Percentiles rank a stretch among this genome's conserved stretches.
Conservation (phyloP, 2,797 vertebrate species). For the Phyllotis vaccarum region DNA sequence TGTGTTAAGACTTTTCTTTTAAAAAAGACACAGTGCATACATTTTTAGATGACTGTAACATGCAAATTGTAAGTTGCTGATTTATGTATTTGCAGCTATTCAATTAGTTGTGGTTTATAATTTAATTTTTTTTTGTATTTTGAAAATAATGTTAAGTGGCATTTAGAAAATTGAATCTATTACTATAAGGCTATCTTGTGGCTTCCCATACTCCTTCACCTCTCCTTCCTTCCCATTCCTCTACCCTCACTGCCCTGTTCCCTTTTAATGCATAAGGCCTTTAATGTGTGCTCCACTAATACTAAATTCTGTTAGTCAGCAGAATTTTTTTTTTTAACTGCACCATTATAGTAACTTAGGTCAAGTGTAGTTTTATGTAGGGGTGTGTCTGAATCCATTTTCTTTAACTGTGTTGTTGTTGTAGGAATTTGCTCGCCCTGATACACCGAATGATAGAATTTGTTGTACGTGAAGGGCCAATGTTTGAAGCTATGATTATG, state of each 20-base stretch:
- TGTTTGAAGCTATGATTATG: conserved; percentile 99
- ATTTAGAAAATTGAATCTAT: conserved; percentile 80
- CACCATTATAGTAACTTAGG: conserved; percentile 89
- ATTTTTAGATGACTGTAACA: conserved; percentile 72
- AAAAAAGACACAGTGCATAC: conserved; percentile 66
- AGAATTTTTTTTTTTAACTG: conserved; percentile 85
- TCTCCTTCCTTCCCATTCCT: not conserved
- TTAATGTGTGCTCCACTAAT: conserved; percentile 81
- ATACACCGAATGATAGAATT: conserved; percentile 99
- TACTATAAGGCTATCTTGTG: conserved; percentile 81
- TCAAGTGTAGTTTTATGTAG: conserved; percentile 89
- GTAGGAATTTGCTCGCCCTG: conserved; percentile 99
- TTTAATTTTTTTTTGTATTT: conserved; percentile 80
- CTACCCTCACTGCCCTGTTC: conserved; percentile 23
- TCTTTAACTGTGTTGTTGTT: conserved; percentile 99
- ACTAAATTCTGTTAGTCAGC: conserved; percentile 85
- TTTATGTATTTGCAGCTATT: conserved; percentile 76
- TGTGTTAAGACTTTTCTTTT: conserved; percentile 79
- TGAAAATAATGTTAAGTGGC: conserved; percentile 80
- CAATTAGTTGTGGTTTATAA: conserved; percentile 78
- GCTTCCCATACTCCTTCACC: conserved; percentile 76
- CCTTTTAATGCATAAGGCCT: conserved; percentile 80
- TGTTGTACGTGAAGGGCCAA: conserved; percentile 99
- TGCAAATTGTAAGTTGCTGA: conserved; percentile 64
- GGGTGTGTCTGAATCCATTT: conserved; percentile 97